Conservation (phyloP, 2,113 vertebrate genomes). For the Clarias macrocephalus region DNA sequence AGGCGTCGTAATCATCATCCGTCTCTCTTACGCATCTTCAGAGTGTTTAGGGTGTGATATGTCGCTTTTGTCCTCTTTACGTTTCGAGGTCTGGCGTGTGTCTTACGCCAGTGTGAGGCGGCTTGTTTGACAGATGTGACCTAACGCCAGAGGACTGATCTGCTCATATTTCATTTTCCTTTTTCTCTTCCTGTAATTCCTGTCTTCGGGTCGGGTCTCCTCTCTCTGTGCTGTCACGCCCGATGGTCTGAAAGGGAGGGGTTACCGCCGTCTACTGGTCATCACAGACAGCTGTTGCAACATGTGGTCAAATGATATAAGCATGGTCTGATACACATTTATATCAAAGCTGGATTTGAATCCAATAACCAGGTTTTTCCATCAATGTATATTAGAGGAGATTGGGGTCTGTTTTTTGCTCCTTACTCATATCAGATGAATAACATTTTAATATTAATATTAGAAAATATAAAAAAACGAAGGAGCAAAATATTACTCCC, state of each 20-base stretch:
- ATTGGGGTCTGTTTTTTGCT: too few relatives aligned
- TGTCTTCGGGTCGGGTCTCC: neutral
- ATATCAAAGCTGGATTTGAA: neutral
- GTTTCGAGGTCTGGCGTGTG: neutral
- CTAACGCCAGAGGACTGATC: neutral
- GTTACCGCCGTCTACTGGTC: neutral
- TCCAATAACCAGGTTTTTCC: too few relatives aligned
- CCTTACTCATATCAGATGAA: too few relatives aligned
- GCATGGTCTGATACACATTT: neutral
- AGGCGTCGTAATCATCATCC: neutral
- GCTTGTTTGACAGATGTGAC: slow-evolving; percentile 2
- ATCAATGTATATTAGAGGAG: too few relatives aligned
- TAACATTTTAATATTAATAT: too few relatives aligned
- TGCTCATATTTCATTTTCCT: neutral
- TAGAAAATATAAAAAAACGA: too few relatives aligned
- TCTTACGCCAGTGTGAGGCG: neutral
- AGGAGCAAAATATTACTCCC: too few relatives aligned
- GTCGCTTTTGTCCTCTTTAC: neutral
- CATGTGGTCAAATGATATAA: neutral
- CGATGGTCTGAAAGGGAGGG: neutral
- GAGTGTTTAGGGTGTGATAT: neutral
- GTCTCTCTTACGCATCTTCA: neutral
- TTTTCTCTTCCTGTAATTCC: neutral
- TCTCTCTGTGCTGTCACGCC: neutral
- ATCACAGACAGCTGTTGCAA: neutral